Conservation (phyloP, 2,888 invertebrate genomes). For the Argyresthia albistria region DNA sequence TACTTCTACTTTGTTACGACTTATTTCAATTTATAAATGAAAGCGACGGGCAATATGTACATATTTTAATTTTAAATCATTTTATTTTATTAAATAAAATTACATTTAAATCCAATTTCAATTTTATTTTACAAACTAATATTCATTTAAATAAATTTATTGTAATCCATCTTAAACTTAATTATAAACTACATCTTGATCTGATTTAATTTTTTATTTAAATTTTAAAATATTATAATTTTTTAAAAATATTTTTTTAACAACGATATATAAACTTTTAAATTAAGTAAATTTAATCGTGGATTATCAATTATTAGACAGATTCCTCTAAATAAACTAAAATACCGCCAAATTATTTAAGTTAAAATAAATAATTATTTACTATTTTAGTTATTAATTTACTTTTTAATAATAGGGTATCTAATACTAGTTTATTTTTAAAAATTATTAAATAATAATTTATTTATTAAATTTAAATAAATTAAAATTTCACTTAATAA, state of each 20-base stretch:
- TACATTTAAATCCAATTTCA: slow-evolving; percentile 79
- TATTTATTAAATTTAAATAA: slow-evolving; percentile 39
- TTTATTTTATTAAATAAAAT: slow-evolving; percentile 65
- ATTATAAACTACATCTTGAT: slow-evolving; percentile 80
- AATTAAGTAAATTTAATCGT: slow-evolving; percentile 69
- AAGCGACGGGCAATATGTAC: slow-evolving; percentile 88
- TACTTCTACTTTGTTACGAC: slow-evolving; percentile 88
- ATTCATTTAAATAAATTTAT: slow-evolving; percentile 70
- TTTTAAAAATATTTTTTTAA: slow-evolving; percentile 57
- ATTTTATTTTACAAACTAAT: slow-evolving; percentile 34
- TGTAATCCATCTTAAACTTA: slow-evolving; percentile 79
- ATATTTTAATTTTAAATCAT: slow-evolving; percentile 78
- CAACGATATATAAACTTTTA: slow-evolving; percentile 59
- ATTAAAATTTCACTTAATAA: slow-evolving; percentile 75
- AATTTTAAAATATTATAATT: slow-evolving; percentile 54
- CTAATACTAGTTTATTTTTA: slow-evolving; percentile 76
- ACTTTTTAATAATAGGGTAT: slow-evolving; percentile 78
- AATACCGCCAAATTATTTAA: slow-evolving; percentile 80
- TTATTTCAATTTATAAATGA: slow-evolving; percentile 79
- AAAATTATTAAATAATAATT: slow-evolving; percentile 52
- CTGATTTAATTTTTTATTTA: slow-evolving; percentile 69
- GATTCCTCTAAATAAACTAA: slow-evolving; percentile 80
- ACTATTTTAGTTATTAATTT: slow-evolving; percentile 67
- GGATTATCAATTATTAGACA: slow-evolving; percentile 79
- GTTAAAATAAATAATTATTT: slow-evolving; percentile 73